A percentile compares a stretch with the other conserved stretches of the same genome.
Conservation (phyloP, 2,888 invertebrate genomes). For the Acheta domesticus region DNA sequence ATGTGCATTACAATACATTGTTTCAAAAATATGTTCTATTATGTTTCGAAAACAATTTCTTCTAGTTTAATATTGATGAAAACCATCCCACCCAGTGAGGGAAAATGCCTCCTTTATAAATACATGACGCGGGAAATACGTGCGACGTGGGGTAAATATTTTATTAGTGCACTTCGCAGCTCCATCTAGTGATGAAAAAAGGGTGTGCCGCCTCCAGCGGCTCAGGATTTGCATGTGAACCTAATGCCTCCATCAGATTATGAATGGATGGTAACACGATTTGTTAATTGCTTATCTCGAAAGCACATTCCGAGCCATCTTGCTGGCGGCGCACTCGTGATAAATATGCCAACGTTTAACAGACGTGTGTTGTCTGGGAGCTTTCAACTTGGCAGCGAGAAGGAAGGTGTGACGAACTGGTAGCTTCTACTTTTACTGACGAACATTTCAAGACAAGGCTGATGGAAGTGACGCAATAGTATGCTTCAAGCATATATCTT, state of each 20-base stretch:
- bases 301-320: no score
- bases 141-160: neutral
- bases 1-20: slow-evolving; percentile 18
- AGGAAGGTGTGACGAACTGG: no score
- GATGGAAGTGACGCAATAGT: no score
- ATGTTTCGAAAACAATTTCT: slow-evolving; percentile 18
- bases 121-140: neutral
- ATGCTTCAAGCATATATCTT: no score
- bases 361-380: no score
- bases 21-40: slow-evolving; percentile 2
- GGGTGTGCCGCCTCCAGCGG: neutral
- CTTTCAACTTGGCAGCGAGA: no score
- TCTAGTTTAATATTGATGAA: slow-evolving; percentile 10
- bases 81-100: neutral
- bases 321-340: no score
- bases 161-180: slow-evolving; percentile 1
- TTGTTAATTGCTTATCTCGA: neutral
- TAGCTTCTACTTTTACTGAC: no score
- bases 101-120: slow-evolving; percentile 7
- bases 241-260: neutral
- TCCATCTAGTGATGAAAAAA: slow-evolving; percentile 7
- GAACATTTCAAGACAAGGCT: no score
- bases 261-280: slow-evolving; percentile 4
- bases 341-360: no score
- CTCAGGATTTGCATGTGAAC: neutral